A percentile compares a stretch with the other conserved stretches of the same genome.
phyloP scores from a whole-genome alignment of 2,888 invertebrate genomes.

The Sabatieria punctata region DNA sequence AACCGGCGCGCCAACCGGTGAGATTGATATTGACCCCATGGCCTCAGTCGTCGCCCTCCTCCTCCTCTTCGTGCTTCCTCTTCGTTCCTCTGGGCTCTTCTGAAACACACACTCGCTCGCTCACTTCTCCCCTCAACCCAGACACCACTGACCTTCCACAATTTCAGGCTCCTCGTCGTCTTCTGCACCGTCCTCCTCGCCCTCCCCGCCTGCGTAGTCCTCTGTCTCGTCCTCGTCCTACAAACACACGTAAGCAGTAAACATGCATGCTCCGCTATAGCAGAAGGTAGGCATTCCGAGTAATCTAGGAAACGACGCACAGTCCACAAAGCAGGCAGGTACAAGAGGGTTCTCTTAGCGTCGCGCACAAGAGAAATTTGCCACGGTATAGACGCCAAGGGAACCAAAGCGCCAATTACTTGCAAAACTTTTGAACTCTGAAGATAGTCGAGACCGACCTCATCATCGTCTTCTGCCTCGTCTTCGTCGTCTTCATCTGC shows the following conservation, averaged over 20 bases:
- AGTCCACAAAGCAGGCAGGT: too few relatives aligned
- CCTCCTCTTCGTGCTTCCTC: slow-evolving; percentile 9
- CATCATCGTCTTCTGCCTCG: slow-evolving; percentile 35
- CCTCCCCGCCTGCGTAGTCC: slow-evolving; percentile 43
- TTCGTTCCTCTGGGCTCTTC: slow-evolving; percentile 4
- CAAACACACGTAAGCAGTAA: neutral
- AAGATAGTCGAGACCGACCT: slow-evolving; percentile 50
- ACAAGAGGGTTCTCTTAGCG: too few relatives aligned
- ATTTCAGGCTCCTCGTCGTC: slow-evolving; percentile 25
- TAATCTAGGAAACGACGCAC: too few relatives aligned
- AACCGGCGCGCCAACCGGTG: too few relatives aligned
- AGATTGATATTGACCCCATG: neutral
- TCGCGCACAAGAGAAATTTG: too few relatives aligned
- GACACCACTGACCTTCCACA: slow-evolving; percentile 4
- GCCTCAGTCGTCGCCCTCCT: neutral
- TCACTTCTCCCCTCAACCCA: too few relatives aligned
- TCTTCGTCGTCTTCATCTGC: slow-evolving; percentile 40
- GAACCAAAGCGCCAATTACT: slow-evolving; percentile 35
- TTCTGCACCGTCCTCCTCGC: slow-evolving; percentile 27
- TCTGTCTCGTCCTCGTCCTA: slow-evolving; percentile 48
- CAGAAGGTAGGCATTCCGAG: too few relatives aligned
- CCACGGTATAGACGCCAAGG: too few relatives aligned
- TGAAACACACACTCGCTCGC: neutral
- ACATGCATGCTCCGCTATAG: neutral
- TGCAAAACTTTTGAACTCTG: slow-evolving; percentile 47